phyloP scores from a whole-genome alignment of 1,140 invertebrate species.

The Trichomalopsis sarcophagae region DNA sequence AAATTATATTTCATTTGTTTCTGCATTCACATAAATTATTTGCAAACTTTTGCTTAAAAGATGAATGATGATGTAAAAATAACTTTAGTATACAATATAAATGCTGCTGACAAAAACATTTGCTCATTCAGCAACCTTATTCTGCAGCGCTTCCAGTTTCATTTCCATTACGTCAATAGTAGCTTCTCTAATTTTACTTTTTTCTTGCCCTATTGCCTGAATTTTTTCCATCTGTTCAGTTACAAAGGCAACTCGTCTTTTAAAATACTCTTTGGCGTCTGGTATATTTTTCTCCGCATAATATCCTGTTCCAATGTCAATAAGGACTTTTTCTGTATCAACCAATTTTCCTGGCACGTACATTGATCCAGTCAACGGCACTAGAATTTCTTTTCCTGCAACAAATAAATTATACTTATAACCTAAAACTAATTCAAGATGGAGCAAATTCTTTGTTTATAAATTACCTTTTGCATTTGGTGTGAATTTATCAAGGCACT shows the following conservation, averaged over 20 bases:
- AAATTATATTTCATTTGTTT: neutral
- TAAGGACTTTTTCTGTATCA: slow-evolving; percentile 88
- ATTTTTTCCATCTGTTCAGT: slow-evolving; percentile 96
- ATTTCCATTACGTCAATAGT: slow-evolving; percentile 82
- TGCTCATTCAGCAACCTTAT: slow-evolving; percentile 56
- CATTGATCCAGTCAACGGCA: slow-evolving; percentile 95
- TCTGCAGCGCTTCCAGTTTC: slow-evolving; percentile 75
- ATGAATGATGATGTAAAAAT: neutral
- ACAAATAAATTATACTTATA: slow-evolving; percentile 25
- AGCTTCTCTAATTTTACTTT: slow-evolving; percentile 89
- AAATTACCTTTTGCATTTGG: slow-evolving; percentile 80
- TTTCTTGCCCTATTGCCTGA: slow-evolving; percentile 88
- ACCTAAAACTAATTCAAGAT: neutral
- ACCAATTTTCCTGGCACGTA: slow-evolving; percentile 92
- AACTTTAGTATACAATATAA: neutral
- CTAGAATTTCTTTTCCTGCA: slow-evolving; percentile 84
- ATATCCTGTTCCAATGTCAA: slow-evolving; percentile 97
- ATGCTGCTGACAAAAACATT: slow-evolving; percentile 44
- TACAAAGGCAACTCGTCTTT: slow-evolving; percentile 92
- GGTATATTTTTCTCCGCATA: slow-evolving; percentile 92
- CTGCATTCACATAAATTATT: too few species aligned
- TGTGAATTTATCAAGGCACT: slow-evolving; percentile 88
- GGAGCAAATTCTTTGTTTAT: neutral
- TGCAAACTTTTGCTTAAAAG: too few species aligned
- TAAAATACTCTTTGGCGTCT: slow-evolving; percentile 93